Evolutionary conservation across 2,797 vertebrate species (phyloP).

Genomic region (Vultur gryphus): DNA sequence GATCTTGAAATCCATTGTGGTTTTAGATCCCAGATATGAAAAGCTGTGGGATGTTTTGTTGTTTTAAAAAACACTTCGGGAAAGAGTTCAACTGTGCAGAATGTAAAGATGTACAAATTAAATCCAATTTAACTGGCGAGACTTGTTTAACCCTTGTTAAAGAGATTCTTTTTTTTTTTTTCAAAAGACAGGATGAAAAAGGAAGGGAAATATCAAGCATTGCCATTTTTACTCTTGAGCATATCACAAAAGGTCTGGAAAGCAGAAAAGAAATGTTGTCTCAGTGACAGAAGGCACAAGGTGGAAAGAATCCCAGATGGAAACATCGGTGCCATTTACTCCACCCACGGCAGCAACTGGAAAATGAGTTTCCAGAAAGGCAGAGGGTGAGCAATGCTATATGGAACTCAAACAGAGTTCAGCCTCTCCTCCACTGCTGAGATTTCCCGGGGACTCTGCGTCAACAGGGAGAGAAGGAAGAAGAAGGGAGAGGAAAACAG

Average conservation of each 20-base stretch:
- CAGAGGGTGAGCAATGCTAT: not conserved
- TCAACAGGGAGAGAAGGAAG: conserved; percentile 25
- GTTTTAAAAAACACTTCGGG: not conserved
- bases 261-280: conserved; percentile 5
- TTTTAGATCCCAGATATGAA: not conserved
- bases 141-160: not conserved
- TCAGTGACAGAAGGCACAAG: conserved; percentile 30
- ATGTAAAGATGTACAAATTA: not conserved
- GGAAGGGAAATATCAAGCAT: not conserved
- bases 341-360: not conserved
- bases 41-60: not conserved
- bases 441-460: not conserved
- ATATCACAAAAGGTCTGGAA: not conserved
- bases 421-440: not conserved
- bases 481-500: conserved; percentile 35
- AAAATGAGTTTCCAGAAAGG: conserved; percentile 28
- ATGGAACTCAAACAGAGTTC: not conserved
- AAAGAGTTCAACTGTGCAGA: not conserved
- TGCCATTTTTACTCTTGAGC: not conserved
- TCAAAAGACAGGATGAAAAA: not conserved
- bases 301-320: conserved; percentile 37
- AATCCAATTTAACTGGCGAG: not conserved
- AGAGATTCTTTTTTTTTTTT: not conserved
- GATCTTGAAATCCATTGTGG: not conserved
- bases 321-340: conserved; percentile 20